Evolutionary conservation across 35 echinoderm and acorn worm genomes (phyloP).

Genomic region (Apostichopus parvimensis): DNA sequence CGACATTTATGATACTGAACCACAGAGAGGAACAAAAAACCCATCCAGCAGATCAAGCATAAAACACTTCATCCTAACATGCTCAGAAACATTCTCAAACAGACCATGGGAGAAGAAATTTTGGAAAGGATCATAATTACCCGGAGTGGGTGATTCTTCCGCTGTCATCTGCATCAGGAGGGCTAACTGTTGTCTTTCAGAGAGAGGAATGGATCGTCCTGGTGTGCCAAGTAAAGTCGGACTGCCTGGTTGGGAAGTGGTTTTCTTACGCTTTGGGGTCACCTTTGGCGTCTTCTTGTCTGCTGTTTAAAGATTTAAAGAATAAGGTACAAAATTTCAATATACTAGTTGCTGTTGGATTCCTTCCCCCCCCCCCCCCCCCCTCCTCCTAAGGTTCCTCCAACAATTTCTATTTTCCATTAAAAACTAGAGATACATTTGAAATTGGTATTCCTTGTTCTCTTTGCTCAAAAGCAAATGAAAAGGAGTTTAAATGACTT

Average conservation of each 20-base stretch:
- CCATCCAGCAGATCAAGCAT: too few species aligned
- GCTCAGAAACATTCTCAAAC: too few species aligned
- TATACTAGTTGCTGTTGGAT: not conserved
- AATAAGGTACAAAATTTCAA: not conserved
- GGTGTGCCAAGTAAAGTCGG: slow-evolving; percentile 83
- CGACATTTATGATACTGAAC: too few species aligned
- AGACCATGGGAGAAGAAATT: too few species aligned
- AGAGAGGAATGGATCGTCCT: slow-evolving; percentile 90
- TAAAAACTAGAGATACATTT: too few species aligned
- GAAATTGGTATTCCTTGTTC: too few species aligned
- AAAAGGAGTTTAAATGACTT: too few species aligned
- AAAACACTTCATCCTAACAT: too few species aligned
- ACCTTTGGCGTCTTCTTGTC: slow-evolving; percentile 88
- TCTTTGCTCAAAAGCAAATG: too few species aligned
- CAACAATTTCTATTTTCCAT: not conserved
- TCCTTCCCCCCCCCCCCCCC: not conserved
- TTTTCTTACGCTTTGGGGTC: slow-evolving; percentile 88
- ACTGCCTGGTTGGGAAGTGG: slow-evolving; percentile 93
- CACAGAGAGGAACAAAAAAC: too few species aligned
- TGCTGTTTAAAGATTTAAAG: slow-evolving; percentile 51
- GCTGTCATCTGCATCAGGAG: slow-evolving; percentile 94
- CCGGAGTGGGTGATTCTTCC: slow-evolving; percentile 56
- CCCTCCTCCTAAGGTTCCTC: not conserved
- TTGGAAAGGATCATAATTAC: not conserved
- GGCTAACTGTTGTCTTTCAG: slow-evolving; percentile 92